Evolutionary conservation across 2,113 vertebrate species (phyloP).

Genomic region (Apodemus sylvaticus): DNA sequence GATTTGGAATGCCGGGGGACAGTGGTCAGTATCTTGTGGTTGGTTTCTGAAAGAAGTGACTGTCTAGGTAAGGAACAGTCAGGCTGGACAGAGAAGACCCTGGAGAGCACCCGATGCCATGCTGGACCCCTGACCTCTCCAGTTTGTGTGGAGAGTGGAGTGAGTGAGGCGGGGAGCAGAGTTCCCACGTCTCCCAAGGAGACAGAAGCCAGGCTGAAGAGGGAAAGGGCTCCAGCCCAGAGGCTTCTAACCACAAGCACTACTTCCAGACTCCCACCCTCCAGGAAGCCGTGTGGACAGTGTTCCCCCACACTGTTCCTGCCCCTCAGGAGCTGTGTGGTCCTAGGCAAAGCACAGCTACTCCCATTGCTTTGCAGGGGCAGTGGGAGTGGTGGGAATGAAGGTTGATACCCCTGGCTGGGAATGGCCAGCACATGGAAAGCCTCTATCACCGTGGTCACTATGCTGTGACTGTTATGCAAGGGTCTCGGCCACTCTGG

Average conservation of each 20-base stretch:
- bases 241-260: background rate
- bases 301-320: background rate
- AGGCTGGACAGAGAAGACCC: background rate
- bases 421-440: background rate
- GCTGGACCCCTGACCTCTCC: background rate
- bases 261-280: background rate
- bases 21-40: background rate
- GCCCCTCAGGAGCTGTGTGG: background rate
- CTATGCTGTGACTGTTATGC: background rate
- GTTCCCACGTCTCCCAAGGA: background rate
- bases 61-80: background rate
- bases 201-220: background rate
- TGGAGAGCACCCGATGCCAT: background rate
- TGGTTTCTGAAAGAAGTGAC: background rate
- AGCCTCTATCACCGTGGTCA: background rate
- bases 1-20: rapidly evolving
- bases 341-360: background rate
- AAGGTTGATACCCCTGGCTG: background rate
- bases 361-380: background rate
- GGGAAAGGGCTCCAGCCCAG: background rate
- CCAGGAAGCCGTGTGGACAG: background rate
- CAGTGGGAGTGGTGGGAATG: too few species aligned
- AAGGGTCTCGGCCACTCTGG: background rate
- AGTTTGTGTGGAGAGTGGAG: background rate
- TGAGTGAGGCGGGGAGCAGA: background rate